Evolutionary conservation across 1,140 invertebrate genomes (phyloP), one percentile per base, ranked within the genome.

Genomic region (Babylonia areolata): DNA sequence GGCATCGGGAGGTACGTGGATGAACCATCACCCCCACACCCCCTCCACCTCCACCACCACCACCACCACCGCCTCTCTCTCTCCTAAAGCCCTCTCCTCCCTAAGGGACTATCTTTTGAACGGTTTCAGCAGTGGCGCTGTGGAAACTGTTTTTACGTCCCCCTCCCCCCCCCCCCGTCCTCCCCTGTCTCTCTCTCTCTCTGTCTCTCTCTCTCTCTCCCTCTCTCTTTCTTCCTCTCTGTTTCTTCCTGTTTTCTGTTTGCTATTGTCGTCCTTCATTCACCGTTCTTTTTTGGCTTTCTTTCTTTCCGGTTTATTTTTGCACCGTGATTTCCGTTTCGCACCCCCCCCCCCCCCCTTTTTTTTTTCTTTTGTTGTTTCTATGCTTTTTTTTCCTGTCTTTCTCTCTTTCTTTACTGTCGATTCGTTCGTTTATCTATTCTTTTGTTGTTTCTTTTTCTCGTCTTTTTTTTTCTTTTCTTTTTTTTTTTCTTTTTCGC

Each of bases 161-260:
- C 46, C 46, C 46, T 51, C 46, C 20, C 46, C 35, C 71, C 35
- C 71, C 28, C 71, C 35, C n/a, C n/a, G n/a, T n/a, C n/a, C n/a
- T n/a, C n/a, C n/a, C n/a, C n/a, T n/a, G n/a, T n/a, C n/a, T n/a
- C 9, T 75, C 71, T 75, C 71, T 75, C 71, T 75, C 71, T 75
- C 71, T 75, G 6, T 75, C 71, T 75, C 71, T 75, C 71, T 75
- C 71, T 75, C 71, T 75, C 71, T 75, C 71, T 75, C 35, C 28
- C n/a, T 37, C n/a, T n/a, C n/a, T n/a, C n/a, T n/a, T n/a, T n/a
- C n/a, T n/a, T n/a, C n/a, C n/a, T n/a, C n/a, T n/a, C 35, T 33
- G 6, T 37, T 28, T 75, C 71, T 75, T 28, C 28, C 71, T 75
- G 6, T 75, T 28, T 75, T 28, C 28, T 28, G 6, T 28, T 75